phyloP scores from a whole-genome alignment of 2,113 vertebrate genomes.

The Falcunculus frontatus region DNA sequence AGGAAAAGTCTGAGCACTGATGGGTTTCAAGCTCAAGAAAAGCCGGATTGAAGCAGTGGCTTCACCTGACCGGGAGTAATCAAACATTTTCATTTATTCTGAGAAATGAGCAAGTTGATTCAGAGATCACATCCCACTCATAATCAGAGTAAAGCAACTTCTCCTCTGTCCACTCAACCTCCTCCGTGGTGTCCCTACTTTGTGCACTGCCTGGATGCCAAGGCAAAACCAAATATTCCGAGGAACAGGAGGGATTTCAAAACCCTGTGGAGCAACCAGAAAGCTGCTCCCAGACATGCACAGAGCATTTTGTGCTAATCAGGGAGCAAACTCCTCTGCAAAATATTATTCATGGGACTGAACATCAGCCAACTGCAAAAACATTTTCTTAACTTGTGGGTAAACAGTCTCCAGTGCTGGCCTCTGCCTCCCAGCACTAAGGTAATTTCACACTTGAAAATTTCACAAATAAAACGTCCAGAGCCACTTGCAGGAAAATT shows the following conservation, averaged over 20 bases:
- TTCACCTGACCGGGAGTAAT: constrained; percentile 16
- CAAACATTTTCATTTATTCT: neutral
- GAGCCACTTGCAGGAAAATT: neutral
- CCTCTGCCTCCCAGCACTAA: constrained; percentile 26
- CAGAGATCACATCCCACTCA: neutral
- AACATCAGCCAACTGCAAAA: neutral
- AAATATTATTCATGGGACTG: constrained; percentile 36
- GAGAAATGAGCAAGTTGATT: neutral
- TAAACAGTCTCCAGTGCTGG: constrained; percentile 41
- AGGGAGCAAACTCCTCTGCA: constrained; percentile 1
- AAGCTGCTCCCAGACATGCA: neutral
- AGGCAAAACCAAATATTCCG: constrained; percentile 43
- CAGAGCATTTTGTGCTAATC: neutral
- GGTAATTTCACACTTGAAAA: constrained; percentile 66
- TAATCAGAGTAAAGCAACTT: neutral
- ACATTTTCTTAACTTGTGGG: constrained; percentile 42
- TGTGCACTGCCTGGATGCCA: constrained; percentile 14
- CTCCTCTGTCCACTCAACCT: neutral
- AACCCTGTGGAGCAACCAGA: neutral
- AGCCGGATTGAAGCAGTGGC: neutral
- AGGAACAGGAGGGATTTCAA: neutral
- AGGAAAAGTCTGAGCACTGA: neutral
- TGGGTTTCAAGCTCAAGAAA: neutral
- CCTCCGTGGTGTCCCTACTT: neutral
- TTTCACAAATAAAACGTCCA: constrained; percentile 18